Base-by-base conservation (phyloP, 2,888 invertebrate species). In the Drosophila demipolita region DNA sequence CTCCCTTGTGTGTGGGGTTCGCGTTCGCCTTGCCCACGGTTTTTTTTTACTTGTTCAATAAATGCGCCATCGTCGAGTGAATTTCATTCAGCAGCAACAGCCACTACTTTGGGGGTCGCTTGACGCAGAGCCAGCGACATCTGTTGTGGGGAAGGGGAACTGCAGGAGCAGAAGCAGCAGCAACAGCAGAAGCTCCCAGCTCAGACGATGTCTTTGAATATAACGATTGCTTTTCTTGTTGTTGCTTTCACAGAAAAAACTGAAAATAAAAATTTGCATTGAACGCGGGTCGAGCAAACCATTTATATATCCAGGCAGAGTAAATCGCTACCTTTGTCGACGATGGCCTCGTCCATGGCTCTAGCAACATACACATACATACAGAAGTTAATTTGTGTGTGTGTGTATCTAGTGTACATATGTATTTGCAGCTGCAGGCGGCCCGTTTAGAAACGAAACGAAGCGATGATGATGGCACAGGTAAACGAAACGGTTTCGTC, bases 361-460 rank as follows among this genome's bases (percentile, higher is more conserved):
- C 73, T 66, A 78, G 62, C 65, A 76, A 60, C 67, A 48, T 23
- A 26, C 6, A 45, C 6, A 12, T 1, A 3, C 20, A 55, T 3
- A 54, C 17, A 55, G 20, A 33, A 29, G 57, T 49, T 61, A 48
- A 38, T 50, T 57, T 64, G 36, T 58, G 11, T 42, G 26, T 48
- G 45, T 65, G 42, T 58, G 20, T 45, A 45, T 45, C 45, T 45
- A 45, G 45, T 45, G 8, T 45, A 23, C 23, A 23, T 23, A 29
- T 66, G 36, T 66, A 50, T 81, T 40, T 78, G 79, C 83, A 83
- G 83, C 84, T 83, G 81, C 83, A 72, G 66, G 83, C 83, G 70
- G 71, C 36, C 65, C 63, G 75, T 75, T 79, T 80, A 80, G 80
- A 75, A 75, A 71, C 63, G 70, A 45, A 45, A 12, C 20, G 45